Percentiles rank a stretch among this genome's conserved stretches.
Conservation (phyloP, 2,888 invertebrate genomes). For the Heliconius sara region DNA sequence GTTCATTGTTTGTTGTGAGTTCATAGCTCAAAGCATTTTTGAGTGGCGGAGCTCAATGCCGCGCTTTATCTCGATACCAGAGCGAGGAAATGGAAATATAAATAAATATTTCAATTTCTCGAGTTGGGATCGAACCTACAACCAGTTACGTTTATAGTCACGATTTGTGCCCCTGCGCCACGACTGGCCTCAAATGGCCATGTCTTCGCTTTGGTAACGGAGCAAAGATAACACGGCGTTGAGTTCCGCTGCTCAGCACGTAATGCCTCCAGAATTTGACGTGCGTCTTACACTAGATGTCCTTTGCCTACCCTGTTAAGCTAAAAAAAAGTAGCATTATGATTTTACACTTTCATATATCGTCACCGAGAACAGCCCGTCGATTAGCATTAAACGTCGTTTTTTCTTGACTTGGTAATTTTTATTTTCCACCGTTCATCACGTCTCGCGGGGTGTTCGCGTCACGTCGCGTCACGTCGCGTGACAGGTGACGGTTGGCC, state of each 20-base stretch:
- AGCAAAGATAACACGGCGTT: too few relatives aligned
- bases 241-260: not conserved
- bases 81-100: too few relatives aligned
- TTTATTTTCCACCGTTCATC: constrained; percentile 76
- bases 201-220: too few relatives aligned
- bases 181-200: too few relatives aligned
- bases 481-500: constrained; percentile 70
- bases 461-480: constrained; percentile 52
- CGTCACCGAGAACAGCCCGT: constrained; percentile 55
- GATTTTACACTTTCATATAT: not conserved
- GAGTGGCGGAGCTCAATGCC: too few relatives aligned
- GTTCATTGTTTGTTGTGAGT: too few relatives aligned
- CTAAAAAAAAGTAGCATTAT: not conserved
- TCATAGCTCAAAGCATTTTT: too few relatives aligned
- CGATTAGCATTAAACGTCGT: constrained; percentile 69
- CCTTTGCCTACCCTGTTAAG: not conserved
- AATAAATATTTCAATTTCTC: too few relatives aligned
- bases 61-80: too few relatives aligned
- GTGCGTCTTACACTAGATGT: not conserved
- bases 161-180: too few relatives aligned
- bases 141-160: too few relatives aligned
- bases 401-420: constrained; percentile 65
- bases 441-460: constrained; percentile 55
- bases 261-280: not conserved
- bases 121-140: too few relatives aligned